A percentile compares a stretch with the other conserved stretches of the same genome.
These are phyloP conservation scores for Vireo altiloquus DNA, from an alignment of 2,113 vertebrate genomes.

Conservation along the genomic window DNA sequence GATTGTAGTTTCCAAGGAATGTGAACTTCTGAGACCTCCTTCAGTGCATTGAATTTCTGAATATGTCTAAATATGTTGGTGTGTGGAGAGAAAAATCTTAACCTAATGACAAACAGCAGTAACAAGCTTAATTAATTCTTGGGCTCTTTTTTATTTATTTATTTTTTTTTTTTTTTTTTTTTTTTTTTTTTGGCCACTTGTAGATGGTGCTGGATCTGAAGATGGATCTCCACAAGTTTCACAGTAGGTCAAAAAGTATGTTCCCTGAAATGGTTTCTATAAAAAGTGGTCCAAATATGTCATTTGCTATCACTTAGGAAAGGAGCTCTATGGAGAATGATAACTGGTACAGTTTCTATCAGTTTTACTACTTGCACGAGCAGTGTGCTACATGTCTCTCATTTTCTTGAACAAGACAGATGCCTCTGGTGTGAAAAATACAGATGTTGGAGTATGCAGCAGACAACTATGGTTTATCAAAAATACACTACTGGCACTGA, in stretches of 20 bases:
- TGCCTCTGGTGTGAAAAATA: conserved; percentile 65
- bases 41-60: not conserved
- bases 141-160: too few species aligned
- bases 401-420: conserved; percentile 63
- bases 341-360: conserved; percentile 50
- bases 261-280: conserved; percentile 35
- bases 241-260: not conserved
- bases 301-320: conserved; percentile 27
- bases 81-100: not conserved
- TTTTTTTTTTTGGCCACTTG: not conserved
- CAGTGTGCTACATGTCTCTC: conserved; percentile 50
- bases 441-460: conserved; percentile 61
- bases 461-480: conserved; percentile 72
- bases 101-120: not conserved
- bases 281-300: conserved; percentile 53
- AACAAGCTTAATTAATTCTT: not conserved
- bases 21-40: not conserved
- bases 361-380: conserved; percentile 52
- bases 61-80: not conserved
- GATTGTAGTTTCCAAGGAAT: not conserved
- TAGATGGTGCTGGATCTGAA: not conserved
- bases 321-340: conserved; percentile 31
- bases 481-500: conserved; percentile 64
- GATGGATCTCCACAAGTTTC: conserved; percentile 12
- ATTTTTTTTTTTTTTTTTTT: too few species aligned